Base-by-base conservation (phyloP, 2,888 invertebrate genomes). In the Perithous albicinctus region DNA sequence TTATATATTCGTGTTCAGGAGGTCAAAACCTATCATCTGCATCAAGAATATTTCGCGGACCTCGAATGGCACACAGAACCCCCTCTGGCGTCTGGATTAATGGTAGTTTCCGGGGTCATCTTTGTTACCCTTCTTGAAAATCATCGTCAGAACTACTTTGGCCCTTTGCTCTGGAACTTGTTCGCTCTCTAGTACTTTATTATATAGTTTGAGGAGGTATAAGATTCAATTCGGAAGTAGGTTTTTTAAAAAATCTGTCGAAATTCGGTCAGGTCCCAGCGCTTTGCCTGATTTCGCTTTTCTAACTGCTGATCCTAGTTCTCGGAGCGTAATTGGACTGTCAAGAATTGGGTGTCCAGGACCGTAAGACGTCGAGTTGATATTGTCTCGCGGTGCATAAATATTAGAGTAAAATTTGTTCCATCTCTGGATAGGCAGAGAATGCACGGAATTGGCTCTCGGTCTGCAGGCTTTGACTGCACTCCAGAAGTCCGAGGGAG, bases 31-130 rank as follows among this genome's bases (percentile, higher is more conserved):
- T n/a, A n/a, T n/a, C n/a, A n/a, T n/a, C n/a, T n/a, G n/a, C n/a
- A n/a, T n/a, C n/a, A n/a, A n/a, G n/a, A n/a, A n/a, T n/a, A n/a
- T n/a, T n/a, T n/a, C n/a, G n/a, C n/a, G n/a, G n/a, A n/a, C n/a
- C n/a, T n/a, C n/a, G n/a, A n/a, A n/a, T n/a, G n/a, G n/a, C n/a
- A n/a, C n/a, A n/a, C n/a, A n/a, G n/a, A n/a, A n/a, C n/a, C n/a
- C n/a, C n/a, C n/a, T n/a, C n/a, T n/a, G n/a, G n/a, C n/a, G n/a
- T n/a, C n/a, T n/a, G n/a, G n/a, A n/a, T n/a, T n/a, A n/a, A 20
- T 78, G 72, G 48, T 75, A 83, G 61, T 83, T 83, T 4, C 23
- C 26, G 10, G 80, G 80, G 15, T 81, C 78, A 6, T 46, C 35
- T 43, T 41, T 43, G 54, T 74, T 64, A 12, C 75, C 78, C 38